Evolutionary conservation across 1,140 invertebrate genomes (phyloP).

Genomic region (Pachypeltis micranthus): DNA sequence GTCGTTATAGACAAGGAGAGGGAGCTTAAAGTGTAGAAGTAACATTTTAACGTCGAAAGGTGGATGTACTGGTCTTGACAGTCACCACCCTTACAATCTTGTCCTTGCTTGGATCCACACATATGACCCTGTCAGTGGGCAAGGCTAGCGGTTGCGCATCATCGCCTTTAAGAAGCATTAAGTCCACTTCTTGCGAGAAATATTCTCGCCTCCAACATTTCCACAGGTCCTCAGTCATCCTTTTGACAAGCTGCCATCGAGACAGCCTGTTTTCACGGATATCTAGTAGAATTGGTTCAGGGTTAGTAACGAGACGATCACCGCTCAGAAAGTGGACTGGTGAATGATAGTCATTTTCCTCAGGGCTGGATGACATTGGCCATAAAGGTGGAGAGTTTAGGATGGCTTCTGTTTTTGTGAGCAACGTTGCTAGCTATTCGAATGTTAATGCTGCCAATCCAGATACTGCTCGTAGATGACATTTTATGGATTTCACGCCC

Average conservation of each 20-base stretch:
- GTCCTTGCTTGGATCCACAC: slow-evolving; percentile 25
- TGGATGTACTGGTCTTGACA: too few relatives aligned
- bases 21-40: too few relatives aligned
- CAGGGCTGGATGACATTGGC: slow-evolving; percentile 19
- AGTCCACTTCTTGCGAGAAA: slow-evolving; percentile 14
- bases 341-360: slow-evolving; percentile 22
- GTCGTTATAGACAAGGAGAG: too few relatives aligned
- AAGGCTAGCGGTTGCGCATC: slow-evolving; percentile 18
- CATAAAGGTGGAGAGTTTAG: slow-evolving; percentile 28
- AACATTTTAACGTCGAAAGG: too few relatives aligned
- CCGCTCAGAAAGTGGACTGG: slow-evolving; percentile 30
- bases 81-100: not conserved
- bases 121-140: slow-evolving; percentile 24
- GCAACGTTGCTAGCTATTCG: slow-evolving; percentile 20
- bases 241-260: slow-evolving; percentile 25
- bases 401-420: slow-evolving; percentile 23
- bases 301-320: slow-evolving; percentile 20
- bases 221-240: slow-evolving; percentile 30
- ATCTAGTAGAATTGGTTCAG: slow-evolving; percentile 19
- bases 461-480: slow-evolving; percentile 21
- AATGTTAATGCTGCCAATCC: slow-evolving; percentile 14
- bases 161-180: slow-evolving; percentile 25
- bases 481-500: slow-evolving; percentile 30
- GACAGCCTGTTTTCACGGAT: slow-evolving; percentile 22
- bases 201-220: slow-evolving; percentile 33